Percentiles rank a stretch among this genome's conserved stretches.
These are phyloP conservation scores for Rhamnusium bicolor DNA, from an alignment of 2,888 invertebrate genomes.

Conservation along the genomic window DNA sequence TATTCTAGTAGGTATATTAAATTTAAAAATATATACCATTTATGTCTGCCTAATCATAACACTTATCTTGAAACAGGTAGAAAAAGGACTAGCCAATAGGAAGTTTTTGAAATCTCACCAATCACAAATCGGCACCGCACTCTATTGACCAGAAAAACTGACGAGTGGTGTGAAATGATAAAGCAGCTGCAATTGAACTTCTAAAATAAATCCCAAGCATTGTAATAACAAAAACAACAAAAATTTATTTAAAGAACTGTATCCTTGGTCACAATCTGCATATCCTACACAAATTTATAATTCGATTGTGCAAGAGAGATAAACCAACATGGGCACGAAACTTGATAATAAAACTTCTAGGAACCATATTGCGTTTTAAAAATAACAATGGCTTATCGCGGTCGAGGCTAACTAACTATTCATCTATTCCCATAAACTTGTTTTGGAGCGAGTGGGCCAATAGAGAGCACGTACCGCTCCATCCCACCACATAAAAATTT, in stretches of 20 bases:
- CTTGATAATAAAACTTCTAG: constrained; percentile 20
- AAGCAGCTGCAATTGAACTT: not conserved
- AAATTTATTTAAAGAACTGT: not conserved
- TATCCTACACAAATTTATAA: not conserved
- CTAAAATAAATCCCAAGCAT: not conserved
- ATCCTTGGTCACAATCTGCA: not conserved
- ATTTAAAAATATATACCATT: not conserved
- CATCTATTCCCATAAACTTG: constrained; percentile 57
- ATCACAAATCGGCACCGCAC: not conserved
- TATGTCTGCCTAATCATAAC: not conserved
- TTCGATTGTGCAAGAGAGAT: constrained; percentile 12
- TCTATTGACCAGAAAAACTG: not conserved
- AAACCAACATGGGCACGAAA: constrained; percentile 10
- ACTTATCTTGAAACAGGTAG: not conserved
- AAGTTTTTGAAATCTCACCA: not conserved
- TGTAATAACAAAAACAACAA: not conserved
- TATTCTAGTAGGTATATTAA: too few species aligned
- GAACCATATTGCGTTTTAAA: constrained; percentile 34
- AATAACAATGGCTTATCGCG: constrained; percentile 49
- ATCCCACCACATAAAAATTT: constrained; percentile 57
- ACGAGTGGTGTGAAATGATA: not conserved
- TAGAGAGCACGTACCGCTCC: constrained; percentile 42
- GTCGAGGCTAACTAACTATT: constrained; percentile 53
- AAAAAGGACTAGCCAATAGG: not conserved
- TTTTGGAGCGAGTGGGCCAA: constrained; percentile 56